Evolutionary conservation across 37 sponge, comb jelly and placozoan species (phyloP).

Genomic region (Aplysina aerophoba): DNA sequence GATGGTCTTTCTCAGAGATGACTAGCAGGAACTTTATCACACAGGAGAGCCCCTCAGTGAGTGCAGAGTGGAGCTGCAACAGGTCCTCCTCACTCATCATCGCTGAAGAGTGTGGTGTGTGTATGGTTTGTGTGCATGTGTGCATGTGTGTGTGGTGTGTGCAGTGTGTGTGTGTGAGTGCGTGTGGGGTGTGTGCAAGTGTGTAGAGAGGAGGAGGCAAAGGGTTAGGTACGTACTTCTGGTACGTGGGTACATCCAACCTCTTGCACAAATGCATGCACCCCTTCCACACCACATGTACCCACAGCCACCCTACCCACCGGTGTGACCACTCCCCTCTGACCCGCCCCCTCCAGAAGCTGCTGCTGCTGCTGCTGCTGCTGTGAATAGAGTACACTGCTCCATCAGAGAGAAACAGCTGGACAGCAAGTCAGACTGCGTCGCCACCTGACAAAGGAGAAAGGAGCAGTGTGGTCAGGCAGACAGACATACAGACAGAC

Average conservation of each 20-base stretch:
- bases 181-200: slow-evolving; percentile 23
- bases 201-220: neutral
- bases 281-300: neutral
- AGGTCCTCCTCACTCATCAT: slow-evolving; percentile 40
- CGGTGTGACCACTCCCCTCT: too few relatives aligned
- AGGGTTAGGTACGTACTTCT: too few relatives aligned
- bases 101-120: too few relatives aligned
- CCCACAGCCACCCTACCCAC: neutral
- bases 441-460: neutral
- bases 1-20: neutral
- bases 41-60: slow-evolving; percentile 54
- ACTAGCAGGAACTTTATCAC: slow-evolving; percentile 39
- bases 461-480: too few relatives aligned
- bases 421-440: slow-evolving; percentile 42
- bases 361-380: slow-evolving; percentile 23
- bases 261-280: too few relatives aligned
- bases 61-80: slow-evolving; percentile 62
- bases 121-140: neutral
- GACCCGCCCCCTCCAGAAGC: neutral
- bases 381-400: slow-evolving; percentile 30
- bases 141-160: slow-evolving; percentile 48
- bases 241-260: too few relatives aligned
- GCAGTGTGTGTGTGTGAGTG: slow-evolving; percentile 9
- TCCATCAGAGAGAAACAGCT: slow-evolving; percentile 63
- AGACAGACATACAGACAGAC: too few relatives aligned